Percentiles rank a stretch among this genome's conserved stretches.
Evolutionary conservation across 2,797 vertebrate genomes (phyloP).

Genomic region (Carduelis carduelis): DNA sequence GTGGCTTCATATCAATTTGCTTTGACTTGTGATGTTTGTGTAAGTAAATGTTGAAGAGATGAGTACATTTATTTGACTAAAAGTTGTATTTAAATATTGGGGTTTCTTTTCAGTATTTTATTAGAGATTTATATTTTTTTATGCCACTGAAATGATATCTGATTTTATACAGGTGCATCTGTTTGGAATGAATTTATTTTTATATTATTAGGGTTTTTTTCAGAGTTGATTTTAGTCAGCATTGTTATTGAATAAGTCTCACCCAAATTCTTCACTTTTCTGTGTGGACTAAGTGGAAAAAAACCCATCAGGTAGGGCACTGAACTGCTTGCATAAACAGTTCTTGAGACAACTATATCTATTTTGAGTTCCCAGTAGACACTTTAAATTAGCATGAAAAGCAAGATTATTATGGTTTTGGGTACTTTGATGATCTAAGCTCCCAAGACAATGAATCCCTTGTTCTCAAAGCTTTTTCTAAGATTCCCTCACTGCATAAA

Average conservation of each 20-base stretch:
- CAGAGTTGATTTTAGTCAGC: not conserved
- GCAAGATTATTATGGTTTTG: not conserved
- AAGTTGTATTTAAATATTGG: not conserved
- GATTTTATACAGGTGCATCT: not conserved
- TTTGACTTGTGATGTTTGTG: not conserved
- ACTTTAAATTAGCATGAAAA: not conserved
- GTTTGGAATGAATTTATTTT: not conserved
- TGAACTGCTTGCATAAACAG: not conserved
- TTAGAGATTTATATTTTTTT: not conserved
- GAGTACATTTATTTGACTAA: not conserved
- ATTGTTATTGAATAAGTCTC: not conserved
- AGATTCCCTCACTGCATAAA: not conserved
- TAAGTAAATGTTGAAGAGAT: not conserved
- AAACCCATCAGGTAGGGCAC: not conserved
- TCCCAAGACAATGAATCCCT: not conserved
- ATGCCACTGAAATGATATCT: not conserved
- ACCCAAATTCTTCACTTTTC: not conserved
- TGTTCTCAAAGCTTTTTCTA: not conserved
- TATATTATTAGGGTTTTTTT: not conserved
- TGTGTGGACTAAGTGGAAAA: not conserved
- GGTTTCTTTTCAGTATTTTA: not conserved
- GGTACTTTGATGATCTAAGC: slow-evolving; percentile 30
- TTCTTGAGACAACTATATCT: not conserved
- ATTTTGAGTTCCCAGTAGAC: not conserved
- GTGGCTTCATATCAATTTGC: not conserved